Conservation (phyloP, 2,113 vertebrate genomes). For the Parotia lawesii region DNA sequence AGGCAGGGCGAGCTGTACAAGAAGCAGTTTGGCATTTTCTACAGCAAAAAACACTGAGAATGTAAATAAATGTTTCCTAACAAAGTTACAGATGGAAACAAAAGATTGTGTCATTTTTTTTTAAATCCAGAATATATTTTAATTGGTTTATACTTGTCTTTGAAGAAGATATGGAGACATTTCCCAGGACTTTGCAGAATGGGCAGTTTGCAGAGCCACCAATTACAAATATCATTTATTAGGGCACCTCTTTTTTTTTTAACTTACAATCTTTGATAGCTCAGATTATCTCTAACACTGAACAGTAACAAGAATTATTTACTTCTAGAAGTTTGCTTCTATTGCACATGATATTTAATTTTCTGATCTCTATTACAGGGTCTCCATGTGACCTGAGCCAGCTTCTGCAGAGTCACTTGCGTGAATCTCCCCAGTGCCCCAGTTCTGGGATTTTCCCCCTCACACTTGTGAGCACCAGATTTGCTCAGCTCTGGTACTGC, state of each 20-base stretch:
- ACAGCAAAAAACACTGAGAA: not conserved
- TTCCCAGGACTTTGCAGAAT: not conserved
- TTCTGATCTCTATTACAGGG: not conserved
- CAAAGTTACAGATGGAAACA: not conserved
- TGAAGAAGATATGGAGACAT: not conserved
- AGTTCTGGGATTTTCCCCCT: not conserved
- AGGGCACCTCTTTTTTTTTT: not conserved
- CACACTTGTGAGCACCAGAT: not conserved
- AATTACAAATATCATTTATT: not conserved
- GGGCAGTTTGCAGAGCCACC: not conserved
- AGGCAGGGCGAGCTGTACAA: not conserved
- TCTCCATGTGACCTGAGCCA: not conserved
- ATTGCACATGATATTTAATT: not conserved
- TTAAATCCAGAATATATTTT: not conserved
- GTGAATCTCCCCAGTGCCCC: not conserved
- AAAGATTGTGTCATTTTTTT: not conserved
- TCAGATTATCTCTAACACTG: not conserved
- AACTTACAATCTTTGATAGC: not conserved
- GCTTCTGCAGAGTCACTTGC: not conserved
- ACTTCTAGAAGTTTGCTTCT: not conserved
- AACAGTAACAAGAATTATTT: not conserved
- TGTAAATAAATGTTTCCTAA: not conserved
- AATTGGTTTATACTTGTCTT: not conserved
- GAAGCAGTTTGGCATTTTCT: not conserved
- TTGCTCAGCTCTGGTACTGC: not conserved